Evolutionary conservation across 2,888 invertebrate species (phyloP).

Genomic region (Labia minor): DNA sequence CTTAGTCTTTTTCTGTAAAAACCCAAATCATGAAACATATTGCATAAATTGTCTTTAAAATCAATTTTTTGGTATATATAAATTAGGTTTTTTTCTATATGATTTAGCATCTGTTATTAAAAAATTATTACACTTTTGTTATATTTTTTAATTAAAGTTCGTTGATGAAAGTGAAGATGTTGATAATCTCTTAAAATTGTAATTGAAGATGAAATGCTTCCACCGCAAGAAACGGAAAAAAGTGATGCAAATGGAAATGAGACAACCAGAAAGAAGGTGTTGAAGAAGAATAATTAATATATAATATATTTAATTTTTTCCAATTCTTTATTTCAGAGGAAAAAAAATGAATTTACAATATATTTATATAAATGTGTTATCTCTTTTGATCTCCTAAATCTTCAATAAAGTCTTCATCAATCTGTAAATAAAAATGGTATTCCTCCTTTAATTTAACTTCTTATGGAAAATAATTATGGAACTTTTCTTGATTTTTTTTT

Average conservation of each 20-base stretch:
- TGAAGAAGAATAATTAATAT: background rate
- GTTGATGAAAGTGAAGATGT: constrained; percentile 88
- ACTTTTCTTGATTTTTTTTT: no score
- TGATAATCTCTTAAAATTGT: constrained; percentile 47
- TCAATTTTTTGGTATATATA: no score
- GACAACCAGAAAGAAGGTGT: background rate
- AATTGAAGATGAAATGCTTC: constrained; percentile 14
- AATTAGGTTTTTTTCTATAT: no score
- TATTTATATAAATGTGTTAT: constrained; percentile 42
- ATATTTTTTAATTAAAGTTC: constrained; percentile 48
- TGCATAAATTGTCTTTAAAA: no score
- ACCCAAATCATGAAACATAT: no score
- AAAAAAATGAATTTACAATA: constrained; percentile 33
- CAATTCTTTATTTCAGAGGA: no score
- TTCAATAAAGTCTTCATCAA: constrained; percentile 85
- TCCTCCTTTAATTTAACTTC: no score
- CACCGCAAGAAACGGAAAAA: background rate
- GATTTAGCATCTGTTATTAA: no score
- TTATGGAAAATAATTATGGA: no score
- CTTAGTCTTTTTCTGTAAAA: no score
- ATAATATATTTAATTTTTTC: no score
- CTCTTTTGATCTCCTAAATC: constrained; percentile 87
- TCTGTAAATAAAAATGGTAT: constrained; percentile 46
- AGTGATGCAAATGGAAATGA: background rate
- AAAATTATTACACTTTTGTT: no score